phyloP scores from a whole-genome alignment of 2,797 vertebrate genomes.

The Bufotes viridis region DNA sequence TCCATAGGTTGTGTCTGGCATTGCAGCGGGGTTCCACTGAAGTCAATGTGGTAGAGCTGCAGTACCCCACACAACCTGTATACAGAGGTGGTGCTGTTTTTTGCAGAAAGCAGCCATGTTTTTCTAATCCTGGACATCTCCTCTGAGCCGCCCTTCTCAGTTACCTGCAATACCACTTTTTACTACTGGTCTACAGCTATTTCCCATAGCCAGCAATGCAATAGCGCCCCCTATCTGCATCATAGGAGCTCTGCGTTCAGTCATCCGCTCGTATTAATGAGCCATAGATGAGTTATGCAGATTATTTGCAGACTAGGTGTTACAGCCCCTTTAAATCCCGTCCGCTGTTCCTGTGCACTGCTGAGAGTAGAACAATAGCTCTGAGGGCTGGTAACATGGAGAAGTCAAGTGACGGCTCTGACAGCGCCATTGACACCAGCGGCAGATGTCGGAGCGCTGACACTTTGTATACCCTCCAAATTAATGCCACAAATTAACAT shows the following conservation, averaged over 20 bases:
- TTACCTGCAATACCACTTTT: not conserved
- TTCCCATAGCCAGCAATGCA: not conserved
- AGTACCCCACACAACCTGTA: no score
- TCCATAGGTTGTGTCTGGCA: no score
- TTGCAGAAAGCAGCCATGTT: no score
- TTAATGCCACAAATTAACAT: slow-evolving; percentile 58
- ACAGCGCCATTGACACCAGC: slow-evolving; percentile 53
- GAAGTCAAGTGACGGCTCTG: slow-evolving; percentile 30
- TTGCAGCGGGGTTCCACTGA: no score
- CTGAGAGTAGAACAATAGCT: not conserved
- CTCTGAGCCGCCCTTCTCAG: not conserved
- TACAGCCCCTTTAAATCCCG: not conserved
- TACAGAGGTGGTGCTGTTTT: no score
- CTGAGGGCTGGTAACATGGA: not conserved
- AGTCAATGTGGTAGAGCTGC: no score
- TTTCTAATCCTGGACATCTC: no score
- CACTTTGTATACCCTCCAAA: slow-evolving; percentile 50
- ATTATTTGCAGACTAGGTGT: not conserved
- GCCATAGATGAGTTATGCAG: not conserved
- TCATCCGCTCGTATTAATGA: not conserved
- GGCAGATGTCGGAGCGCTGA: slow-evolving; percentile 48
- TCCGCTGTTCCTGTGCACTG: not conserved
- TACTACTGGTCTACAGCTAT: not conserved
- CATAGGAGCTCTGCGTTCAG: no score
- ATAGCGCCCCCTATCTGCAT: not conserved